These are phyloP conservation scores for Ernsta delagoae DNA, from an alignment of 2,888 invertebrate species.

Conservation along the genomic window DNA sequence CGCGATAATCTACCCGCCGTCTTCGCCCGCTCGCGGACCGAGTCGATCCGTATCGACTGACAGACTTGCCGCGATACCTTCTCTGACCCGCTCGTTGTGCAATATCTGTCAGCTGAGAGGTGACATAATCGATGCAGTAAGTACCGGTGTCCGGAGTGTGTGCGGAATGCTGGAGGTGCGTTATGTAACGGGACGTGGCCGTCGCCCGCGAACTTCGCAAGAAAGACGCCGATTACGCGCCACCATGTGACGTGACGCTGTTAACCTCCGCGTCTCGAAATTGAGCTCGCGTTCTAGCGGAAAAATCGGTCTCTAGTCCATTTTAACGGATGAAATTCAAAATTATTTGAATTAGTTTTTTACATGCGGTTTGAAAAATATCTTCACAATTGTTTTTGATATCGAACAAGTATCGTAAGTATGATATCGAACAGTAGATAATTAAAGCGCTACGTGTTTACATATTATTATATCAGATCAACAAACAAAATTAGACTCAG, in stretches of 20 bases:
- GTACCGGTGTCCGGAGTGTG: slow-evolving; percentile 72
- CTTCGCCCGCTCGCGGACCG: slow-evolving; percentile 46
- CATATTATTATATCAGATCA: neutral
- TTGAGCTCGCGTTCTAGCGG: neutral
- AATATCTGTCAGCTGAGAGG: slow-evolving; percentile 74
- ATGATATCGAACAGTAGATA: too few species aligned
- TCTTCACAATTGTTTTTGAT: too few species aligned
- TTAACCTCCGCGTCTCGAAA: slow-evolving; percentile 44
- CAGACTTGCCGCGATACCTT: slow-evolving; percentile 51
- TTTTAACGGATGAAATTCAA: neutral
- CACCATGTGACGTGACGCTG: slow-evolving; percentile 46
- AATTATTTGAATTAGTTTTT: neutral
- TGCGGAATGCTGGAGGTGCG: slow-evolving; percentile 62
- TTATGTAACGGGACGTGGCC: slow-evolving; percentile 71
- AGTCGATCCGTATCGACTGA: slow-evolving; percentile 54
- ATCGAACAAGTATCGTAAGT: too few species aligned
- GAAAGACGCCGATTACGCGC: slow-evolving; percentile 33
- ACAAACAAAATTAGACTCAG: slow-evolving; percentile 20
- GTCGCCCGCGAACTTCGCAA: slow-evolving; percentile 32
- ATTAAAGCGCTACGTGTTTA: too few species aligned
- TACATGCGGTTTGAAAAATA: neutral
- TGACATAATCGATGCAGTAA: slow-evolving; percentile 82
- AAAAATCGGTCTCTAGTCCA: neutral
- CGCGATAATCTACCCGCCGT: slow-evolving; percentile 50
- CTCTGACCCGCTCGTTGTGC: slow-evolving; percentile 58